Evolutionary conservation across 2,797 vertebrate species (phyloP), one percentile per base, ranked within the genome.

Genomic region (Manis javanica): DNA sequence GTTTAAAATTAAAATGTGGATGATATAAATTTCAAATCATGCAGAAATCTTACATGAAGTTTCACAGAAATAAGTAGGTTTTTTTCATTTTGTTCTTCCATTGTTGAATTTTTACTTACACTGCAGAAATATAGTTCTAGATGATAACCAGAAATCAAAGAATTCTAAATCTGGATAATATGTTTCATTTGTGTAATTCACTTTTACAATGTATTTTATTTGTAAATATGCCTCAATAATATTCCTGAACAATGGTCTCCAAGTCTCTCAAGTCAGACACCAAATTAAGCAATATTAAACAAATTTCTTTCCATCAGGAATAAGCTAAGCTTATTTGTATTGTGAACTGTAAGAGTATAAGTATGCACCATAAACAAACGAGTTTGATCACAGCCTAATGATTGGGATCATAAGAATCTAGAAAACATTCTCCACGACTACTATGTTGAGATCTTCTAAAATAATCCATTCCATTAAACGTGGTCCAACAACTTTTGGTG

Each of bases 1-100:
- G 51, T 3, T 87, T 82, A 77, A 75, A 69, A 81, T 87, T 84
- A 81, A 77, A 89, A 87, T 51, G 23, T 82, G 15, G 19, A 21
- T 91, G 15, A 75, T 72, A 64, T 78, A 74, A 97, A 77, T 88
- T 92, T 7, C 19, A 97, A 97, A 74, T 68, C 39, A 93, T 75
- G 3, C 24, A 85, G 37, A 87, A 95, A 92, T 64, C 57, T 53
- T 87, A 64, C 3, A 77, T 72, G 66, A 4, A 59, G 49, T 18
- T 79, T 87, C 13, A 37, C 61, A 49, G 53, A 82, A 95, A 92
- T 53, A 7, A 87, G 7, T 66, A 66, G 21, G 4, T 93, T 93
- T 16, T 88, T 89, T 72, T 68, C 11, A 19, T 19, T 95, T 51
- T 84, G 39, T 37, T 92, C 5, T 88, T 69, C 23, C 82, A 5